Evolutionary conservation across 2,113 vertebrate species (phyloP), one percentile per base, ranked within the genome.

Genomic region (Oreotrochilus melanogaster): DNA sequence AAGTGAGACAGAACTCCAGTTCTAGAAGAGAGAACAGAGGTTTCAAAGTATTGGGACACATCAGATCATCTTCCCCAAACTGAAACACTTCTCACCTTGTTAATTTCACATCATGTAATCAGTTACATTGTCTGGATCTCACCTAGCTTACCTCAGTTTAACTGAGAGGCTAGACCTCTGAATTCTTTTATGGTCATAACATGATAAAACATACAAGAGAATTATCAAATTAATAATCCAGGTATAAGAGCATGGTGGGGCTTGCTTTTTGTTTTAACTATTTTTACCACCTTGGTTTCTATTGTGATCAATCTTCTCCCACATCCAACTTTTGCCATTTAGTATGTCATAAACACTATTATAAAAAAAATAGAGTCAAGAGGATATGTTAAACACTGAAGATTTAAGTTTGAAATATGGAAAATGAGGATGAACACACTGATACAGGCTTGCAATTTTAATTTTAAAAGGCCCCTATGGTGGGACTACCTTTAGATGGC

Each of bases 361-460:
- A 64, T 79, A 65, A 33, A 60, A 73, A 61, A 64, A 30, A 62
- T 69, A n/a, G 71, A 51, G 64, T n/a, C 72, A 74, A 42, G 86
- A 91, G 15, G 37, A 58, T 89, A 73, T 62, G 72, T 48, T 95
- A 67, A 64, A 85, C 47, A 93, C 43, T 78, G 88, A 95, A 96
- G 72, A 80, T 93, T 74, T 88, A 90, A 88, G 88, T 84, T 90
- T 80, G 94, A 93, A 95, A 94, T 83, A 96, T 91, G 97, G 95
- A 84, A 96, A 98, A 97, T 95, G 83, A 98, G 92, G 61, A 97
- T 96, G 91, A 98, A 97, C 86, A 96, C 93, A 92, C 50, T 96
- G 95, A 96, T 67, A 97, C 81, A 97, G 92, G 87, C 82, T 94
- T 94, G 51, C 85, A 96, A 96, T 70, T 98, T 98, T 98, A 97